Base-by-base conservation (phyloP, 1,140 invertebrate species). In the Drusus annulatus region DNA sequence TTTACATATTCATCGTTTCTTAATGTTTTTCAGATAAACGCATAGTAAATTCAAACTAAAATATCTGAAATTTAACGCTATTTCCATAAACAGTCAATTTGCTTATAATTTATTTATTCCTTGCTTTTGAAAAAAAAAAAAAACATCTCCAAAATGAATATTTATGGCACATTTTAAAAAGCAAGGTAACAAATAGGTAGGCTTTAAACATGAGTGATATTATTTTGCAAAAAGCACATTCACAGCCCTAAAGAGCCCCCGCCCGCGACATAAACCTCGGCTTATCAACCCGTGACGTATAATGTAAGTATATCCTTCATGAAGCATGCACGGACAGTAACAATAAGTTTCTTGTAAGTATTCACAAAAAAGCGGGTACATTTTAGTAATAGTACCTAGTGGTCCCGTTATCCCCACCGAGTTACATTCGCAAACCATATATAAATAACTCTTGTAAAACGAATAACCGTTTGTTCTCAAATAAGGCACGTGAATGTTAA, bases 391-490 rank as follows among this genome's bases (percentile, higher is more conserved):
- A 54, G 69, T 28, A 51, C 69, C 50, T 74, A 74, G 69, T 74
- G 52, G 69, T 36, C 69, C 69, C 52, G 69, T 74, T 74, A 74
- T 23, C 21, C 69, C 50, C 19, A 1, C 69, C 21, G 25, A 74
- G 69, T 74, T 54, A 74, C 52, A 74, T 56, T 74, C 51, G 69
- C 69, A 74, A 74, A 74, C 69, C 69, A 74, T 74, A 74, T 77
- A 78, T 78, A 78, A 78, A 78, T 71, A 78, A 78, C 63, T 82
- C 78, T 75, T 80, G 75, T 74, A 83, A 80, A 83, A 78, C 81
- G 78, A 75, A 83, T 83, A 83, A 83, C 78, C 81, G 81, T 83
- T 83, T 80, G 81, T 83, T 83, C 78, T 83, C 81, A 80, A 83
- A 83, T 80, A 83, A 83, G 81, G 78, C 74, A 80, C 76, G 81